These are phyloP conservation scores for Drosophila orena DNA, from an alignment of 1,140 invertebrate genomes.

Conservation along the genomic window DNA sequence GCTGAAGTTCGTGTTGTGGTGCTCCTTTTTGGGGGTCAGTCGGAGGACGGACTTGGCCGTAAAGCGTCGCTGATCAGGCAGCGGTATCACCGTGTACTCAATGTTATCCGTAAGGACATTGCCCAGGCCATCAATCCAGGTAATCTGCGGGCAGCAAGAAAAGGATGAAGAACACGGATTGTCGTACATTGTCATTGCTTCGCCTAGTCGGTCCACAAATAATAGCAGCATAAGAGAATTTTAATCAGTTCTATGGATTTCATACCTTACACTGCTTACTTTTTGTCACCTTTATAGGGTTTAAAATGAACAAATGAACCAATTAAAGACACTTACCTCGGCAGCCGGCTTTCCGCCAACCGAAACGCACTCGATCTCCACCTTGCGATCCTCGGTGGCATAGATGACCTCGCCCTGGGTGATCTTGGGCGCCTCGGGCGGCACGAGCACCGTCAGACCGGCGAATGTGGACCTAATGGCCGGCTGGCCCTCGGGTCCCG, in stretches of 20 bases:
- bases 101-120: conserved; percentile 88
- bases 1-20: conserved; percentile 92
- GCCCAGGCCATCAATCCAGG: conserved; percentile 91
- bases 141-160: conserved; percentile 86
- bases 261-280: background rate
- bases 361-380: conserved; percentile 91
- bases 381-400: conserved; percentile 90
- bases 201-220: too few species aligned
- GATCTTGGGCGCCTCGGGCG: conserved; percentile 91
- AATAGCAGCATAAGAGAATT: too few species aligned
- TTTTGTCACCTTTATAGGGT: background rate
- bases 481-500: conserved; percentile 88
- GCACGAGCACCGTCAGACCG: conserved; percentile 89
- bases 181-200: conserved; percentile 11
- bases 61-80: conserved; percentile 88
- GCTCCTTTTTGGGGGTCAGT: conserved; percentile 90
- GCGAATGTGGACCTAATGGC: conserved; percentile 89
- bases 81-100: conserved; percentile 87
- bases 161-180: background rate
- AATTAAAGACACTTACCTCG: conserved; percentile 87
- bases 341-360: conserved; percentile 91
- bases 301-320: too few species aligned
- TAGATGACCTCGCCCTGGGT: conserved; percentile 88
- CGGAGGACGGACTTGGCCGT: conserved; percentile 90
- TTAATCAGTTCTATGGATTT: too few species aligned